Evolutionary conservation across 1,140 invertebrate species (phyloP), one percentile per base, ranked within the genome.

Genomic region (Agrilus planipennis): DNA sequence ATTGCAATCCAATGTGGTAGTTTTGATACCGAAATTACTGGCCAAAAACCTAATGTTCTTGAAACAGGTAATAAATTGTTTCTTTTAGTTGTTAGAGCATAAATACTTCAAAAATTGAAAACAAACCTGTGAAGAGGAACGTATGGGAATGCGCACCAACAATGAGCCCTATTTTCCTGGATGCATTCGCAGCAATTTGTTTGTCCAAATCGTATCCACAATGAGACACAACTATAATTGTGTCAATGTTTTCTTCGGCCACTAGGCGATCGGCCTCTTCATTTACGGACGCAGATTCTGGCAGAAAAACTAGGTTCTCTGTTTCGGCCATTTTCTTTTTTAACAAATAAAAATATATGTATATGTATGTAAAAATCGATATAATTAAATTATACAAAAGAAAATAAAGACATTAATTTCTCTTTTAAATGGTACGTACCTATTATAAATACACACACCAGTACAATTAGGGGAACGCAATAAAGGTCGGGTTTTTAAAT

Each of bases 61-160:
- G 22, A 23, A n/a, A 41, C 29, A 2, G 14, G 16, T 40, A 23
- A 21, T 36, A 27, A 16, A 29, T 12, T 31, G 32, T 11, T 41
- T n/a, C n/a, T n/a, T n/a, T n/a, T n/a, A n/a, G n/a, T n/a, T n/a
- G n/a, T n/a, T 14, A 19, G 9, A 15, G 42, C 15, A 18, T 41
- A 31, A 5, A 25, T 14, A 11, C 17, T 6, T 6, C 3, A 42
- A 14, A 31, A 9, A 36, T 23, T 20, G 10, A 12, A 38, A 18
- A 16, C 6, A 10, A 45, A 57, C 54, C 53, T 36, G 50, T 54
- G 37, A 54, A 61, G 14, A 61, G 41, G 41, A 60, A 56, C 15
- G 55, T 83, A 53, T 92, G 85, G 3, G 82, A 82, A 54, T 93
- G 89, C n/a, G 80, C 84, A 10, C 89, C 89, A 16, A 93, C 82